Conservation (phyloP, 2,888 invertebrate species). For the Leptopterna dolabrata region DNA sequence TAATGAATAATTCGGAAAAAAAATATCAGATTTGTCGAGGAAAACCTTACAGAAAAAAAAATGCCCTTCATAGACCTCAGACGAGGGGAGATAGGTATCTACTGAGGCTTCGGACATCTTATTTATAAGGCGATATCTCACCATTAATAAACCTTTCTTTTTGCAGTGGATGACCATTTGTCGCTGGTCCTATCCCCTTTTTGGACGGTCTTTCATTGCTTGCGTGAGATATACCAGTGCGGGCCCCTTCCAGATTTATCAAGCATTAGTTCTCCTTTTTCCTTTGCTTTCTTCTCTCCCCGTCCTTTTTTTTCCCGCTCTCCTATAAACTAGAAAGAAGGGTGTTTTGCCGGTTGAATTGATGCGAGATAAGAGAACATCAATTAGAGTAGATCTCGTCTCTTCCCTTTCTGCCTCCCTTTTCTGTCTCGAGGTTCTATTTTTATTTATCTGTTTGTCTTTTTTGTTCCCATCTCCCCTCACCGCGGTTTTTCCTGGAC, state of each 20-base stretch:
- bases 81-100: conserved; percentile 44
- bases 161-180: conserved; percentile 48
- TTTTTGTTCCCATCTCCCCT: not conserved
- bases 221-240: conserved; percentile 41
- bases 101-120: conserved; percentile 44
- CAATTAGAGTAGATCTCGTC: conserved; percentile 34
- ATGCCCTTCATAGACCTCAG: not conserved
- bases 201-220: conserved; percentile 29
- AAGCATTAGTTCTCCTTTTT: conserved; percentile 48
- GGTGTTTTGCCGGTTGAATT: conserved; percentile 52
- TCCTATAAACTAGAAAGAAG: conserved; percentile 39
- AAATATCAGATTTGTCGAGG: conserved; percentile 1
- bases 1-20: conserved; percentile 32
- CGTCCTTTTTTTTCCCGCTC: not conserved
- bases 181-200: conserved; percentile 14
- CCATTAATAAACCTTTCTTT: conserved; percentile 56
- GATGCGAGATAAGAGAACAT: conserved; percentile 49
- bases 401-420: not conserved
- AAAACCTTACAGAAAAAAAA: not conserved
- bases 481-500: not conserved
- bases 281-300: not conserved
- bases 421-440: not conserved
- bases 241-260: conserved; percentile 49
- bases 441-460: not conserved
- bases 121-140: conserved; percentile 56